Base-by-base conservation (phyloP, 2,888 invertebrate species). In the Melieria omissa region DNA sequence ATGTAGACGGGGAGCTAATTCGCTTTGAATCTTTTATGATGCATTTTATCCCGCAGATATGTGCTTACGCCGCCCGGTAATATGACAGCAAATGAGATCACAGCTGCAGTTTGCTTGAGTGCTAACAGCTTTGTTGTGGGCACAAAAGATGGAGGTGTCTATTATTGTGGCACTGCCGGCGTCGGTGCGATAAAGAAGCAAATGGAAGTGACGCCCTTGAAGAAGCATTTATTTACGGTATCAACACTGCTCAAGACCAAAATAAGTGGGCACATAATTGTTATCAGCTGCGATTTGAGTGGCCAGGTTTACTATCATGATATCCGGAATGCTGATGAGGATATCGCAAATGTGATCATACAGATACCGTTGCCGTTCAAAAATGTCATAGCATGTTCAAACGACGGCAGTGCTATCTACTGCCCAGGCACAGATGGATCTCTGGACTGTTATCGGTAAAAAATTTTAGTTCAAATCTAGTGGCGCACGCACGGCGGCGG, bases 361-460 rank as follows among this genome's bases (percentile, higher is more conserved):
- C 83, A 85, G 72, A 84, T 86, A 61, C 87, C 87, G 2, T 66
- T 87, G 14, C 87, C 87, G 3, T 86, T 87, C 60, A 86, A 84
- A 76, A 86, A 81, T 64, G 78, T 80, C 6, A 81, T 87, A 8
- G 79, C 80, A n/a, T 84, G 83, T 71, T 82, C 82, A 0, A 80
- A 80, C 4, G 78, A 85, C 73, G 83, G 79, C n/a, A 81, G 80
- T 14, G 76, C 82, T 9, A 82, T 87, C 64, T 85, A 82, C 71
- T 83, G 84, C 64, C 84, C 86, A 2, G 83, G 83, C 55, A 73
- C 74, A 7, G 83, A 86, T 72, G 86, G 86, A 4, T 78, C 81
- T 0, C 74, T 87, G 47, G 84, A 86, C 16, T 82, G 82, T 62
- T 86, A 85, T 72, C 80, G 82, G 78, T 82, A 74, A 70, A 45